Percentiles rank a stretch among this genome's conserved stretches.
Conservation (phyloP, 2,888 invertebrate genomes). For the Perdita meconis region DNA sequence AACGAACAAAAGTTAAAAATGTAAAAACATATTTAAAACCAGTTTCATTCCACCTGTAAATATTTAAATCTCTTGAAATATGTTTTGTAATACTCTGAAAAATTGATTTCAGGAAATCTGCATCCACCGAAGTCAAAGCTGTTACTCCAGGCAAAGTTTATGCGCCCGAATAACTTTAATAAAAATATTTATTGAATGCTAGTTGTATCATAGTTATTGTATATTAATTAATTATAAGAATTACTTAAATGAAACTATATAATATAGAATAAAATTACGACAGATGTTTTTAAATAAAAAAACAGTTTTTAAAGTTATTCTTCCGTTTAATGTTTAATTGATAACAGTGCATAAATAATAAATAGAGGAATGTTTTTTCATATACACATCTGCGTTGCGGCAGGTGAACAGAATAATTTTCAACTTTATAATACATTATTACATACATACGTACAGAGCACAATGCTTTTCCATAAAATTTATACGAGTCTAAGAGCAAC, state of each 20-base stretch:
- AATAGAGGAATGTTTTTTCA: constrained; percentile 68
- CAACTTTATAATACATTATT: constrained; percentile 65
- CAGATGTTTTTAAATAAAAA: constrained; percentile 19
- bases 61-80: not conserved
- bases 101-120: constrained; percentile 28
- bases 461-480: constrained; percentile 55
- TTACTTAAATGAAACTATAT: too few species aligned
- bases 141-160: not conserved
- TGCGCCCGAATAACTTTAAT: not conserved
- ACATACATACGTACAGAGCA: constrained; percentile 59
- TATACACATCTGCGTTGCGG: constrained; percentile 50
- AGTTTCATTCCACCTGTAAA: too few species aligned
- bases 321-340: constrained; percentile 63
- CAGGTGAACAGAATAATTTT: constrained; percentile 38
- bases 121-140: not conserved
- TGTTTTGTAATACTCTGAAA: not conserved
- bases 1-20: too few species aligned
- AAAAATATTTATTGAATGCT: not conserved
- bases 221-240: too few species aligned
- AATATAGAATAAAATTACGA: not conserved
- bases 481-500: constrained; percentile 50
- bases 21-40: too few species aligned
- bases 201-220: constrained; percentile 10
- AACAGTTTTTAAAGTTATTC: constrained; percentile 32
- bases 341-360: constrained; percentile 71